These are phyloP conservation scores for Phragmatobia fuliginosa DNA, from an alignment of 2,888 invertebrate species.

Conservation along the genomic window DNA sequence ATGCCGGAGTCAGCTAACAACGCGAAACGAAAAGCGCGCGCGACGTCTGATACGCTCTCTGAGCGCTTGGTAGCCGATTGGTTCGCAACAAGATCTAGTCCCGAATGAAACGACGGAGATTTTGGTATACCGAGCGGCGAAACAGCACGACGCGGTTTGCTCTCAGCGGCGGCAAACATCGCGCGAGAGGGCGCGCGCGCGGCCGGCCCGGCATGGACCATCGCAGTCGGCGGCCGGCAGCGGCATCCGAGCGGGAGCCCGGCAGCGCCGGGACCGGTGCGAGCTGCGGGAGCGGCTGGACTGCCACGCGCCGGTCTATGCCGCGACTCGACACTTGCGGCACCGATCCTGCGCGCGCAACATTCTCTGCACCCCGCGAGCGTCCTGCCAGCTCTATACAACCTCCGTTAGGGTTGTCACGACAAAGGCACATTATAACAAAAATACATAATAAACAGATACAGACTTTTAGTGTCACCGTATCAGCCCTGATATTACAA, in stretches of 20 bases:
- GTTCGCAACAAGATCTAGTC: conserved; percentile 92
- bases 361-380: conserved; percentile 49
- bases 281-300: conserved; percentile 82
- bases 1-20: conserved; percentile 73
- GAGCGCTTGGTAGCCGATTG: conserved; percentile 82
- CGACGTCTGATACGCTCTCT: conserved; percentile 82
- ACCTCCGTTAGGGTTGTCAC: conserved; percentile 72
- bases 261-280: conserved; percentile 82
- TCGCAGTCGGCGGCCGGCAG: conserved; percentile 86
- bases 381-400: conserved; percentile 66
- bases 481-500: conserved; percentile 55
- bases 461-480: conserved; percentile 34
- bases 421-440: conserved; percentile 50
- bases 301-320: conserved; percentile 73
- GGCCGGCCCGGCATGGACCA: conserved; percentile 87
- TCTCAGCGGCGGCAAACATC: conserved; percentile 84
- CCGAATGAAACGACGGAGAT: conserved; percentile 95
- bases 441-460: conserved; percentile 52
- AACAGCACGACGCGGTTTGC: conserved; percentile 84
- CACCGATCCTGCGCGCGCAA: conserved; percentile 49
- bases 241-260: conserved; percentile 84
- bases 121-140: conserved; percentile 92
- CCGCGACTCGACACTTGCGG: conserved; percentile 52
- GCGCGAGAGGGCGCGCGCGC: conserved; percentile 85
- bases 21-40: conserved; percentile 83